These are phyloP conservation scores for Rattus norvegicus DNA, from an alignment of 2,113 vertebrate genomes.

Conservation along the genomic window GRCr8 NC_086019.1:98111001-98111500, in stretches of 20 bases:
- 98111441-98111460: not conserved
- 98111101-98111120: not conserved
- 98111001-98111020: too few relatives aligned
- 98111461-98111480: not conserved
- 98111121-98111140: not conserved
- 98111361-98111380: not conserved
- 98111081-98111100: not conserved
- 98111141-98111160: not conserved
- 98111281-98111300: too few relatives aligned
- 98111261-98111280: too few relatives aligned
- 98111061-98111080: not conserved
- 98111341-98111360: not conserved
- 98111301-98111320: not conserved
- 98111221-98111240: not conserved
- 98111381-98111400: not conserved
- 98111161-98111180: not conserved
- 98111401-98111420: not conserved
- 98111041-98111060: not conserved
- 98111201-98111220: not conserved
- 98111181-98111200: not conserved
- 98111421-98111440: not conserved
- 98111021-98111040: not conserved
- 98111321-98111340: not conserved
- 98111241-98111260: not conserved
- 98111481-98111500: not conserved